These are phyloP conservation scores for Cyclargus thomasi DNA, from an alignment of 1,140 invertebrate genomes.

Conservation along the genomic window DNA sequence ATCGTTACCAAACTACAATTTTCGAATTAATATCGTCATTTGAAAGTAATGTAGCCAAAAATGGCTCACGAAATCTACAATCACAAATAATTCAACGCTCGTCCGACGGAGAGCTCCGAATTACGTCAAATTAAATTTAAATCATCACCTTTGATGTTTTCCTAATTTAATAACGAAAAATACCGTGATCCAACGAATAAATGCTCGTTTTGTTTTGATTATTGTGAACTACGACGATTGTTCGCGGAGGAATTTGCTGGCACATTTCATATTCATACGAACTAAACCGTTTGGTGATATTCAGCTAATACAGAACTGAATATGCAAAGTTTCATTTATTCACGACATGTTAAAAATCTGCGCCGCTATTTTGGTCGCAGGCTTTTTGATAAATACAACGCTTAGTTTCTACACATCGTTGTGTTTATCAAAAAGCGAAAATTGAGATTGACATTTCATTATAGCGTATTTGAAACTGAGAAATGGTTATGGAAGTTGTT, in stretches of 20 bases:
- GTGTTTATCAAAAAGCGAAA: too few species aligned
- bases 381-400: too few species aligned
- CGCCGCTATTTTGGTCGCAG: too few species aligned
- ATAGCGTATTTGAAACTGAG: too few species aligned
- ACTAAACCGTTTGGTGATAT: not conserved
- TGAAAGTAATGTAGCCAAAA: not conserved
- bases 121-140: not conserved
- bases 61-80: not conserved
- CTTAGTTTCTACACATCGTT: too few species aligned
- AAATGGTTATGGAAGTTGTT: too few species aligned
- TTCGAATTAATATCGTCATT: not conserved
- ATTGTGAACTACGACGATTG: slow-evolving; percentile 31
- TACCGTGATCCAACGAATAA: not conserved
- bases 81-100: not conserved
- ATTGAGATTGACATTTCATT: too few species aligned
- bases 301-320: not conserved
- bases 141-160: not conserved
- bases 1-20: too few species aligned
- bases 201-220: slow-evolving; percentile 30
- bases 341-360: not conserved
- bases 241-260: not conserved
- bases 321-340: not conserved
- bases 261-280: not conserved
- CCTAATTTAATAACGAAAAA: slow-evolving; percentile 11
- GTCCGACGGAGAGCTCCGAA: not conserved